Evolutionary conservation across 2,888 invertebrate species (phyloP), one percentile per base, ranked within the genome.

Genomic region (Dryadula phaetusa): DNA sequence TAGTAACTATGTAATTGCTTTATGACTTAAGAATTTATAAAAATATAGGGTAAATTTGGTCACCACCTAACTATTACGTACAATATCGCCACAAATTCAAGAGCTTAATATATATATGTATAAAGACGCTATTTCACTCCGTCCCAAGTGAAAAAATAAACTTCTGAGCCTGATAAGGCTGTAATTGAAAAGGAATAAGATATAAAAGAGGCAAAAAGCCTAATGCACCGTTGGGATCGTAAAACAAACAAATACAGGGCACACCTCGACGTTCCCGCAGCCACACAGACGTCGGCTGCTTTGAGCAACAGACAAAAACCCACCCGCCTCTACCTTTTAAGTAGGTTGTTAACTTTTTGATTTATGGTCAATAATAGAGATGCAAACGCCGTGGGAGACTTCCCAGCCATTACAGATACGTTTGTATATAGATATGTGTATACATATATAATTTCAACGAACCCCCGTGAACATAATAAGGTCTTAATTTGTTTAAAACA

Each of bases 291-390:
- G 88, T 80, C 90, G 90, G 91, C 76, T 75, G 87, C 90, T 92
- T 92, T 92, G 91, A 91, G 86, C 82, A 76, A 73, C 83, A 77
- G 78, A 90, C 90, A 91, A 92, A 92, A 92, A 91, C 90, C 86
- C 77, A 85, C 83, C 87, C 88, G 84, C 82, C 86, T 83, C 83
- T 86, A 87, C 87, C 91, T 92, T 91, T 91, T 92, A 92, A 92
- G 91, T 89, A 92, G 90, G 92, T 92, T 92, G 92, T 92, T 92
- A 92, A 92, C 90, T 89, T 92, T 92, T 92, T 92, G 92, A 92
- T 92, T 92, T 92, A 92, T 90, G 88, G 86, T 87, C 90, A 91
- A 92, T 92, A 92, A 92, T 92, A 92, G 91, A 92, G 92, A 91
- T 85, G 88, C 89, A 90, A 70, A 88, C 90, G 83, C 91, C 87